Evolutionary conservation across 1,140 invertebrate genomes (phyloP).

Genomic region (Metaphire vulgaris): DNA sequence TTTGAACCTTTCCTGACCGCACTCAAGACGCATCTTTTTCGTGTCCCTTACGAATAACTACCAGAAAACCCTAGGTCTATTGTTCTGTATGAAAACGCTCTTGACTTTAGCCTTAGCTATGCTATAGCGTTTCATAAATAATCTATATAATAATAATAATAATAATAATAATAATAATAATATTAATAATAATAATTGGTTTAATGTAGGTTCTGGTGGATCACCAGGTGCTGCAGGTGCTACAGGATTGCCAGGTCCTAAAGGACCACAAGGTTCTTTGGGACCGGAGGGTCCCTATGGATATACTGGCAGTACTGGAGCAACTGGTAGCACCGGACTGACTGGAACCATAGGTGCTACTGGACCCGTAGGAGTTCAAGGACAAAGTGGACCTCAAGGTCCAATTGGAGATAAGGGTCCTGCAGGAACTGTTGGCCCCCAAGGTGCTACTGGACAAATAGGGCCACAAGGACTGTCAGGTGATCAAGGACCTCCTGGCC

Average conservation of each 20-base stretch:
- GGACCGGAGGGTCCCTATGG: slow-evolving; percentile 19
- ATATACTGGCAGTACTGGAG: slow-evolving; percentile 19
- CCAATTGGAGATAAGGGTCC: background rate
- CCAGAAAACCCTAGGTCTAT: no score
- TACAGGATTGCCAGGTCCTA: background rate
- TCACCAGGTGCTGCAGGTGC: background rate
- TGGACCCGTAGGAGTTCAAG: background rate
- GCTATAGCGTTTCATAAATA: no score
- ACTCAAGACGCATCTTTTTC: no score
- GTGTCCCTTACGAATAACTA: no score
- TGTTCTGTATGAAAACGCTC: no score
- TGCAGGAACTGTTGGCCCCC: background rate
- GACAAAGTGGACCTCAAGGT: background rate
- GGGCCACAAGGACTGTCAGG: background rate
- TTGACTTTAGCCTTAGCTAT: no score
- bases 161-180: no score
- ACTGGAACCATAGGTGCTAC: background rate
- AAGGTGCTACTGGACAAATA: background rate
- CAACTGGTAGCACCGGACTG: background rate
- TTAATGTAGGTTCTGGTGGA: slow-evolving; percentile 13
- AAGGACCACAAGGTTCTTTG: background rate
- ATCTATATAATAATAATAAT: no score
- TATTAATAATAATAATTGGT: no score
- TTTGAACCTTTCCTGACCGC: no score
- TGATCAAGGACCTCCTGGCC: background rate